Percentiles rank a stretch among this genome's conserved stretches.
Conservation (phyloP, 2,888 invertebrate genomes). For the Thereva nobilitata region DNA sequence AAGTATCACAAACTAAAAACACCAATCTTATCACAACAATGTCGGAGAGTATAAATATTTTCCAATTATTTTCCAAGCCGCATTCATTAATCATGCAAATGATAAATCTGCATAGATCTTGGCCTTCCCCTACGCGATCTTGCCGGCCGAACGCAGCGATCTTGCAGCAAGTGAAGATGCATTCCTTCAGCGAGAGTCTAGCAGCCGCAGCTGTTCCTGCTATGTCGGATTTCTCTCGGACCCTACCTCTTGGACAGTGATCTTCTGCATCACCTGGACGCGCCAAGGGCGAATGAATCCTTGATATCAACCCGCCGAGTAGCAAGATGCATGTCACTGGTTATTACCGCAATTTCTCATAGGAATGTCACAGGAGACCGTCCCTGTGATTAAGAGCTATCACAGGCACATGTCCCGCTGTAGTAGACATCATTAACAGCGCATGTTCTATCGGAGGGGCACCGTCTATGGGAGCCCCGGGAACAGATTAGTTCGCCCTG, state of each 20-base stretch:
- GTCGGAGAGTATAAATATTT: conserved; percentile 47
- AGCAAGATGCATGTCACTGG: conserved; percentile 39
- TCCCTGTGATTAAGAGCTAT: conserved; percentile 35
- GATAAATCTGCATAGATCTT: conserved; percentile 47
- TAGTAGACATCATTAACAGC: conserved; percentile 14
- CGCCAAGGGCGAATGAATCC: conserved; percentile 7
- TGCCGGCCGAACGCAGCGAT: conserved; percentile 1
- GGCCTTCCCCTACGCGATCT: not conserved
- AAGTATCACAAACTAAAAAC: no score
- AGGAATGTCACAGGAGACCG: conserved; percentile 26
- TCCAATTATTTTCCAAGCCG: conserved; percentile 52
- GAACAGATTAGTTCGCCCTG: conserved; percentile 2
- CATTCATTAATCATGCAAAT: conserved; percentile 53
- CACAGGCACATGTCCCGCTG: conserved; percentile 12
- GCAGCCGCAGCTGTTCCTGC: not conserved
- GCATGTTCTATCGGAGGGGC: not conserved
- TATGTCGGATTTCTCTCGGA: not conserved
- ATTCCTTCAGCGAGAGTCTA: conserved; percentile 11
- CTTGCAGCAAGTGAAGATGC: conserved; percentile 1
- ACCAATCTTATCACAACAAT: no score
- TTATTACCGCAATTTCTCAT: conserved; percentile 39
- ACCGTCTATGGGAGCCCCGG: not conserved
- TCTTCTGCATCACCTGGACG: conserved; percentile 10
- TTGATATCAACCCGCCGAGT: conserved; percentile 4
- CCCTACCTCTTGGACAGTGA: not conserved